Conservation (phyloP, 2,113 vertebrate genomes). For the Lethenteron camtschaticum region DNA sequence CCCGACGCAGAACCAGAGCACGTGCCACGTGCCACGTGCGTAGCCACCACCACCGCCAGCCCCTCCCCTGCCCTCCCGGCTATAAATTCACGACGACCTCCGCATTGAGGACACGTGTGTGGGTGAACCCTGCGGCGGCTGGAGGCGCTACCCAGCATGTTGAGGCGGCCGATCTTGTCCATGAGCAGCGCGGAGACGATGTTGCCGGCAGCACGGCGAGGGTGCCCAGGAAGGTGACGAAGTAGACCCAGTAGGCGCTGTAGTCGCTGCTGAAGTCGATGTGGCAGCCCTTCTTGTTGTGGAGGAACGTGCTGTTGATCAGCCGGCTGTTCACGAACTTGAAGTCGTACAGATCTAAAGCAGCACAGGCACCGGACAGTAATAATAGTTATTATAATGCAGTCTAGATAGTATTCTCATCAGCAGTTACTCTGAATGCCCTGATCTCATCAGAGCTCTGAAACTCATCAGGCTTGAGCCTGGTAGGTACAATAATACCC, state of each 20-base stretch:
- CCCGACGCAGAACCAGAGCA: too few species aligned
- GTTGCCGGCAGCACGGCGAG: slow-evolving; percentile 75
- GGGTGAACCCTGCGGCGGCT: too few species aligned
- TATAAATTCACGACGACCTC: too few species aligned
- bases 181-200: slow-evolving; percentile 85
- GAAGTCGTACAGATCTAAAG: slow-evolving; percentile 76
- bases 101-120: too few species aligned
- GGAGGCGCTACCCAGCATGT: slow-evolving; percentile 56
- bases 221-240: slow-evolving; percentile 85
- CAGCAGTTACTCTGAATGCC: too few species aligned
- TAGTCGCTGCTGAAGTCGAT: slow-evolving; percentile 77
- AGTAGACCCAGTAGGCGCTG: slow-evolving; percentile 96
- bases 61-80: neutral
- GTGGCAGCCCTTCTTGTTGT: slow-evolving; percentile 87
- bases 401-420: too few species aligned
- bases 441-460: too few species aligned
- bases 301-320: slow-evolving; percentile 79
- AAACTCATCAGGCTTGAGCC: too few species aligned
- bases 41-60: neutral
- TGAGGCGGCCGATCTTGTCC: slow-evolving; percentile 88
- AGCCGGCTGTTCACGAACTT: slow-evolving; percentile 61
- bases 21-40: too few species aligned
- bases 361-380: neutral
- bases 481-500: too few species aligned
- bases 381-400: neutral